Evolutionary conservation across 2,113 vertebrate species (phyloP), one percentile per base, ranked within the genome.

Genomic region (Pelecanoides urinatrix): DNA sequence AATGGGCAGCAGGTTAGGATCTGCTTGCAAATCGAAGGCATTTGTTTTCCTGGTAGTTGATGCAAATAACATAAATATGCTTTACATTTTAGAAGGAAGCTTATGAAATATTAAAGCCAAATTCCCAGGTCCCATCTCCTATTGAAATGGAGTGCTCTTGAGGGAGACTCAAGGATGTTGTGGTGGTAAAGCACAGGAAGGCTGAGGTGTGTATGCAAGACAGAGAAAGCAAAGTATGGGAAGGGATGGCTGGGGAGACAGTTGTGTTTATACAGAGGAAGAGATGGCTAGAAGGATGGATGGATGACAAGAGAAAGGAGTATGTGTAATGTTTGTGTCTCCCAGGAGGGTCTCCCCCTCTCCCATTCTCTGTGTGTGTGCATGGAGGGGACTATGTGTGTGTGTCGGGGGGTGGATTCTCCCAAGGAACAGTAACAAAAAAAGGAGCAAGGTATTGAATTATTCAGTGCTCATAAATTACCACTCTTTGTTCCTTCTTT

Each of bases 61-160:
- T 93, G 94, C 90, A 96, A 96, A 96, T 75, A 94, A 77, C 13
- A 2, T 50, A 86, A 94, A 89, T 94, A 95, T 21, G 62, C 94
- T 96, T 95, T 96, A 86, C 74, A 82, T 92, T 90, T 93, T 56
- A 93, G 86, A 89, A 65, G 65, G 73, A 86, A 94, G 81, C 92
- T 95, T 88, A 95, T 97, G 94, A 96, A 97, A 95, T 95, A 96
- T 95, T 97, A 86, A 97, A 96, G 84, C 10, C 71, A 18, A 94
- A 96, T 92, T 91, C 95, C 94, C 92, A 94, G 66, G 62, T 76
- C 74, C 89, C 83, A 73, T 94, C 94, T 97, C 86, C 95, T 79
- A 7, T 73, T 89, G 86, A 95, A 96, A 95, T 10, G 12, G 77
- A 94, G 77, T 30, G 55, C 53, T 95, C 94, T 89, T 73, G 38